Evolutionary conservation across 1,140 invertebrate genomes (phyloP), one percentile per base, ranked within the genome.

Genomic region (Globodera ellingtonae): DNA sequence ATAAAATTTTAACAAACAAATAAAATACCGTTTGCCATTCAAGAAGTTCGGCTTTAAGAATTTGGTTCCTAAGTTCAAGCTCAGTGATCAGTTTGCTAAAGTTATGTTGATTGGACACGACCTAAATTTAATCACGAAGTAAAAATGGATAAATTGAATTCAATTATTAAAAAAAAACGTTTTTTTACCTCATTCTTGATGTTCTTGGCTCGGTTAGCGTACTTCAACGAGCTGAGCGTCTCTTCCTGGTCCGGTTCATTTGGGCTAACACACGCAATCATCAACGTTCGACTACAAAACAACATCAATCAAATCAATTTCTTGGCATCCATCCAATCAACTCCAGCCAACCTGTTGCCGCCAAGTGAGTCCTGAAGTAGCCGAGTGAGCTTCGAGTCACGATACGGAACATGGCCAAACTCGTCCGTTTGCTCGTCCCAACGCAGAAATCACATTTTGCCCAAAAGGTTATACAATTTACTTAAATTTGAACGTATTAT

Each of bases 181-280:
- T 44, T n/a, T n/a, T n/a, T 47, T 13, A 77, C 75, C 87, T 95
- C 95, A 91, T 99, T 99, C 91, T 97, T 97, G 86, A 99, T 99
- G 90, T 99, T 98, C 70, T 95, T 91, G 0, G 97, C 97, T 83
- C 97, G 90, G 90, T 98, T 98, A 10, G 97, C 97, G 90, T 99
- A 99, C 88, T 98, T 97, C 18, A 99, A 90, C 0, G 97, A 98
- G 90, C 98, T 98, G 21, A 98, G 90, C 0, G 97, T 98, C 91
- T 99, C 97, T 93, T 98, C 97, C 90, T 98, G 99, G 91, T 99
- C 97, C 79, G 95, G 92, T 91, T 99, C 97, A 89, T 94, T 96
- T 4, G 97, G 96, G 99, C 24, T 24, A 24, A 24, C 24, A 24
- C 24, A 24, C 24, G 24, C 24, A 24, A 24, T 24, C 24, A 24